Evolutionary conservation across 2,888 invertebrate species (phyloP).

Genomic region (Iphiclides podalirius): DNA sequence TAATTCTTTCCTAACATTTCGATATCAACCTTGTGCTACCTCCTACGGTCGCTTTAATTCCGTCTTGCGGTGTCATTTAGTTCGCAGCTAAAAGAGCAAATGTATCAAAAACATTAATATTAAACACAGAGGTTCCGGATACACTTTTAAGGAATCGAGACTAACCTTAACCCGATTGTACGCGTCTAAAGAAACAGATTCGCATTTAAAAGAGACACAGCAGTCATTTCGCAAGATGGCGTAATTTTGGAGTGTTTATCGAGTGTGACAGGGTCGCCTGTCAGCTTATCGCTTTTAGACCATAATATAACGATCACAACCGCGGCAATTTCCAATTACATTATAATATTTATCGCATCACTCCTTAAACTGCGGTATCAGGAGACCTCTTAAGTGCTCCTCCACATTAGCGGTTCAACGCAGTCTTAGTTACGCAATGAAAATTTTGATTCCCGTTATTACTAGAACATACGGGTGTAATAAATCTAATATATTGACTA

Average conservation of each 20-base stretch:
- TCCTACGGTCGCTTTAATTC: too few relatives aligned
- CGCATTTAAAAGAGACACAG: not conserved
- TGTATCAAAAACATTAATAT: too few relatives aligned
- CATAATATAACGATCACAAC: not conserved
- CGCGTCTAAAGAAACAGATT: not conserved
- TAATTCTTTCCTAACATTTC: too few relatives aligned
- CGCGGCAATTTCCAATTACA: not conserved
- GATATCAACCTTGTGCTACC: too few relatives aligned
- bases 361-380: not conserved
- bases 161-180: conserved; percentile 5
- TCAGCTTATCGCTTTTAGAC: not conserved
- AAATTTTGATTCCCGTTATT: too few relatives aligned
- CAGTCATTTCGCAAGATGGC: not conserved
- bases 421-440: too few relatives aligned
- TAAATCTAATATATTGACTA: too few relatives aligned
- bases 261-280: conserved; percentile 1
- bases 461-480: too few relatives aligned
- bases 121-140: conserved; percentile 4
- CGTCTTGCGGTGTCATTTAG: too few relatives aligned
- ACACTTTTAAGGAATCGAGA: conserved; percentile 7
- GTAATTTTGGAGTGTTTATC: not conserved
- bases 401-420: not conserved
- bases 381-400: not conserved
- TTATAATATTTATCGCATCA: conserved; percentile 8
- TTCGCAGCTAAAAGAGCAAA: too few relatives aligned